These are phyloP conservation scores for Cantharis rufa DNA, from an alignment of 2,888 invertebrate species.

Conservation along the genomic window DNA sequence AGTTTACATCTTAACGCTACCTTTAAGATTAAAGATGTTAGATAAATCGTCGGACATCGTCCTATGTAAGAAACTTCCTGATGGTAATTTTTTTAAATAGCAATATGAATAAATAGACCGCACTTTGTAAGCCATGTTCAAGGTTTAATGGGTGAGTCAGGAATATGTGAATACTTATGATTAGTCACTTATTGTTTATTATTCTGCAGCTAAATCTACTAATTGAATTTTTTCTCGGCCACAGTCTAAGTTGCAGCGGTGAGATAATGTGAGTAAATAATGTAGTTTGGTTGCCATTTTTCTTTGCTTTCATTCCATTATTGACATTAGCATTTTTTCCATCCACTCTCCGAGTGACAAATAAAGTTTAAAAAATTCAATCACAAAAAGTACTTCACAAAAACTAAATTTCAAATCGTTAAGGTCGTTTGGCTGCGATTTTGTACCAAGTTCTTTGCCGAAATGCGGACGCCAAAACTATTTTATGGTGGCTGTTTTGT, in stretches of 20 bases:
- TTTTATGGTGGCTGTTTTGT: not conserved
- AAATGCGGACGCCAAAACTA: not conserved
- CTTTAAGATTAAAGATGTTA: slow-evolving; percentile 9
- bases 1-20: slow-evolving; percentile 14
- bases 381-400: not conserved
- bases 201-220: not conserved
- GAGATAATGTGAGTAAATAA: not conserved
- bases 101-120: not conserved
- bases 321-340: not conserved
- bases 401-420: not conserved
- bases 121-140: not conserved
- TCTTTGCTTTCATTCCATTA: not conserved
- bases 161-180: not conserved
- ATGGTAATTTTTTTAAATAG: not conserved
- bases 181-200: slow-evolving; percentile 4
- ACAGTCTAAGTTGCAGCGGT: not conserved
- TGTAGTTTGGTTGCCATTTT: not conserved
- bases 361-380: not conserved
- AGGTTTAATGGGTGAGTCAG: slow-evolving; percentile 15
- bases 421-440: not conserved
- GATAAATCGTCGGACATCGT: slow-evolving; percentile 3
- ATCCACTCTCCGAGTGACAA: not conserved
- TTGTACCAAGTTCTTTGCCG: not conserved
- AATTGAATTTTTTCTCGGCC: not conserved
- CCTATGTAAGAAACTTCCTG: not conserved